Base-by-base conservation (phyloP, 2,113 vertebrate genomes). In the Sceloporus undulatus region DNA sequence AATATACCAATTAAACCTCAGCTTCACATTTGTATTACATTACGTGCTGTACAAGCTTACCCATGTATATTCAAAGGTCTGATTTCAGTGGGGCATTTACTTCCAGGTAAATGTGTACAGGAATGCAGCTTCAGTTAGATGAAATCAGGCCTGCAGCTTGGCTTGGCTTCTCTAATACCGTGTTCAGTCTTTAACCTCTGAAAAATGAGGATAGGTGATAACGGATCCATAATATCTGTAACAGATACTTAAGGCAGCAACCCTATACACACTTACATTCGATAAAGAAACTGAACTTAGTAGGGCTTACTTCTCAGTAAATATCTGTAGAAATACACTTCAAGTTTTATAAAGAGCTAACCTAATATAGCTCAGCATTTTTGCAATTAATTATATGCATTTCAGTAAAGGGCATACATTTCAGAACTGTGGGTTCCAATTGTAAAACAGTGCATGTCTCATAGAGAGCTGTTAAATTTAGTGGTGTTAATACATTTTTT, bases 341-440 rank as follows among this genome's bases (percentile, higher is more conserved):
- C 38, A 68, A 84, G 16, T 48, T 56, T 70, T 16, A 84, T 68
- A 40, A 40, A 29, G 25, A 71, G n/a, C 16, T 74, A 90, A 91
- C 92, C 90, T 92, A 95, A 66, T 23, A 87, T 40, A n/a, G 40
- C 5, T 42, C 9, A 75, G 16, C 19, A 85, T 76, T 87, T 87
- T 81, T 52, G 21, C 34, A 85, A 48, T 38, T 42, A 70, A 88
- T 70, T 68, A 56, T 68, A 83, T 34, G 11, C 21, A 42, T 78
- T 78, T 34, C 93, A 95, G 90, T 91, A 92, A 88, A 76, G 90
- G 48, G 90, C 94, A 87, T 4, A 90, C 82, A 71, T 85, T 92
- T 92, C 90, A 93, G 91, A 94, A 85, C 88, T 95, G 95, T 95
- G 93, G 94, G 96, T 93, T 91, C 87, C 89, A 92, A 81, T 93